These are phyloP conservation scores for Donacobius atricapilla DNA, from an alignment of 2,113 vertebrate genomes.

Conservation along the genomic window DNA sequence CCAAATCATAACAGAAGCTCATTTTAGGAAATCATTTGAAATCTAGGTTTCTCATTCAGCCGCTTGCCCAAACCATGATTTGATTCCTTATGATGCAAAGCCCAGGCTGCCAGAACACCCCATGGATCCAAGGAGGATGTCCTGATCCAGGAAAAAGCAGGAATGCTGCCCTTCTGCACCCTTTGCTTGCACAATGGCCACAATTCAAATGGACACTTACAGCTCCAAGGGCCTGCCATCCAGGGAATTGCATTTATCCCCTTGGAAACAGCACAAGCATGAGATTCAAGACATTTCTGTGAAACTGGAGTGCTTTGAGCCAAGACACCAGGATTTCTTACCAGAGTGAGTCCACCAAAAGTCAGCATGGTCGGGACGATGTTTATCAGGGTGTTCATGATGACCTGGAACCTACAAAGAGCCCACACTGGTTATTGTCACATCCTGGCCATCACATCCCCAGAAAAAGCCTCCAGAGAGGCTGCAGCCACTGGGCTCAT, in stretches of 20 bases:
- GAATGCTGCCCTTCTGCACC: not conserved
- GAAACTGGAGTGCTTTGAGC: not conserved
- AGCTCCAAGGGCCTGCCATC: not conserved
- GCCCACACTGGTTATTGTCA: not conserved
- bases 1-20: not conserved
- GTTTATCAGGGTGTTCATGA: constrained; percentile 90
- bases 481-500: not conserved
- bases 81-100: not conserved
- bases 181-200: not conserved
- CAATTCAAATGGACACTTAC: not conserved
- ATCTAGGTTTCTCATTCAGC: not conserved
- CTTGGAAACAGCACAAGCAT: not conserved
- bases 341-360: constrained; percentile 87
- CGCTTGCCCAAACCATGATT: not conserved
- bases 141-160: not conserved
- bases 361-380: constrained; percentile 89
- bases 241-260: not conserved
- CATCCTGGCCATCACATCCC: not conserved
- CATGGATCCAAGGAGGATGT: not conserved
- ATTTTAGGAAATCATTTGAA: not conserved
- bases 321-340: constrained; percentile 61
- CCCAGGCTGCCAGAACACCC: not conserved
- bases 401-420: constrained; percentile 80
- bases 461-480: not conserved
- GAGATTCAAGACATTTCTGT: not conserved